Conservation (phyloP, 1,140 invertebrate genomes). For the Aphis gossypii region DNA sequence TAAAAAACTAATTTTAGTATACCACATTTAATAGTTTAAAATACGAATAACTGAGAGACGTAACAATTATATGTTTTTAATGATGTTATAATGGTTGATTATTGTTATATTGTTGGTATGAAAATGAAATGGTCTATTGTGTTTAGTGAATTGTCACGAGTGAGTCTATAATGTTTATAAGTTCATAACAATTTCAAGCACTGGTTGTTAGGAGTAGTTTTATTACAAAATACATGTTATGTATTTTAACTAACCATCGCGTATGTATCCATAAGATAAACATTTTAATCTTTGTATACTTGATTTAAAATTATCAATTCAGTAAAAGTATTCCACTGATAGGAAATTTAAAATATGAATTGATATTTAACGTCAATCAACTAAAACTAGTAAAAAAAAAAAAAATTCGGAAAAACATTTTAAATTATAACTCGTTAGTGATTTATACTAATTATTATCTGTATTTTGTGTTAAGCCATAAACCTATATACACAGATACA, state of each 20-base stretch:
- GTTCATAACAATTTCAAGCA: not conserved
- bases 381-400: too few relatives aligned
- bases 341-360: not conserved
- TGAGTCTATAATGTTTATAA: not conserved
- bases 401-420: too few relatives aligned
- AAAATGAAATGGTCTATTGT: constrained; percentile 18
- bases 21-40: not conserved
- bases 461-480: too few relatives aligned
- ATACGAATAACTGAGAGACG: not conserved
- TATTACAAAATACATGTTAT: not conserved
- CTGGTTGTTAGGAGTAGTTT: not conserved
- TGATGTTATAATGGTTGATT: not conserved
- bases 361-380: too few relatives aligned
- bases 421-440: too few relatives aligned
- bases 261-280: not conserved
- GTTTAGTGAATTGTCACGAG: not conserved
- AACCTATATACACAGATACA: too few relatives aligned
- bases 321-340: not conserved
- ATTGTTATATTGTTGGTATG: not conserved
- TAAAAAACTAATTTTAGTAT: not conserved
- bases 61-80: not conserved
- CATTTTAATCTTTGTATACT: not conserved
- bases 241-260: not conserved
- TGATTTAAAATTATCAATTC: not conserved
- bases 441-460: too few relatives aligned